A percentile compares a stretch with the other conserved stretches of the same genome.
These are phyloP conservation scores for Mastacembelus armatus DNA, from an alignment of 2,797 vertebrate species.

Conservation along the genomic window DNA sequence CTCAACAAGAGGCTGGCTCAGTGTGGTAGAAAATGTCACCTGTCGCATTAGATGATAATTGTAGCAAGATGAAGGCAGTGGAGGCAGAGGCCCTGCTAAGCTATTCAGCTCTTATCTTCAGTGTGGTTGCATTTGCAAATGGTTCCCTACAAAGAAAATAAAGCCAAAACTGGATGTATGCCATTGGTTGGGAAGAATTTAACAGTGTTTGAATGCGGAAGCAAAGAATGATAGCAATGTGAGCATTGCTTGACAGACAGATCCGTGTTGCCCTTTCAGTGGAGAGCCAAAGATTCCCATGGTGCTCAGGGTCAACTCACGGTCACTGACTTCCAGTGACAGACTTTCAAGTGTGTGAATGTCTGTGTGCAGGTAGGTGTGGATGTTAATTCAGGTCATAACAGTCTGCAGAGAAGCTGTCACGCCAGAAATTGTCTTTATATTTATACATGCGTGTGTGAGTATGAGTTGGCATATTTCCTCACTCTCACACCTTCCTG, in stretches of 20 bases:
- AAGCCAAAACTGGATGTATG: slow-evolving; percentile 22
- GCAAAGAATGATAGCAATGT: slow-evolving; percentile 4
- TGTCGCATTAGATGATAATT: slow-evolving; percentile 76
- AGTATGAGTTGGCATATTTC: not conserved
- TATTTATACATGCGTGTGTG: not conserved
- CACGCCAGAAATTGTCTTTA: slow-evolving; percentile 34
- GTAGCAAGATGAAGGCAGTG: slow-evolving; percentile 48
- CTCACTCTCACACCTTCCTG: not conserved
- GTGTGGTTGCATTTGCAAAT: slow-evolving; percentile 34
- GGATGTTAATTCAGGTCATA: slow-evolving; percentile 45
- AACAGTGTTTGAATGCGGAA: not conserved
- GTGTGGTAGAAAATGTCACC: slow-evolving; percentile 70
- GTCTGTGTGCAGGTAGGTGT: not conserved
- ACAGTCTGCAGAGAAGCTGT: slow-evolving; percentile 31
- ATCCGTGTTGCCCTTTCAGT: slow-evolving; percentile 48
- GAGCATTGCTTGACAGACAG: slow-evolving; percentile 12
- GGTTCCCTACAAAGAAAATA: slow-evolving; percentile 30
- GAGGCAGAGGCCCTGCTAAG: slow-evolving; percentile 52
- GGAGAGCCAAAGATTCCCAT: slow-evolving; percentile 43
- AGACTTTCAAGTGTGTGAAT: slow-evolving; percentile 18
- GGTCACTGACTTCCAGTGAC: slow-evolving; percentile 44
- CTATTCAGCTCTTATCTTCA: slow-evolving; percentile 54
- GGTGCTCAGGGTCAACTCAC: slow-evolving; percentile 46
- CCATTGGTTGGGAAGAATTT: slow-evolving; percentile 9
- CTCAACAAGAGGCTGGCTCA: slow-evolving; percentile 44